Evolutionary conservation across 2,888 invertebrate genomes (phyloP).

Genomic region (Dryomyza anilis): DNA sequence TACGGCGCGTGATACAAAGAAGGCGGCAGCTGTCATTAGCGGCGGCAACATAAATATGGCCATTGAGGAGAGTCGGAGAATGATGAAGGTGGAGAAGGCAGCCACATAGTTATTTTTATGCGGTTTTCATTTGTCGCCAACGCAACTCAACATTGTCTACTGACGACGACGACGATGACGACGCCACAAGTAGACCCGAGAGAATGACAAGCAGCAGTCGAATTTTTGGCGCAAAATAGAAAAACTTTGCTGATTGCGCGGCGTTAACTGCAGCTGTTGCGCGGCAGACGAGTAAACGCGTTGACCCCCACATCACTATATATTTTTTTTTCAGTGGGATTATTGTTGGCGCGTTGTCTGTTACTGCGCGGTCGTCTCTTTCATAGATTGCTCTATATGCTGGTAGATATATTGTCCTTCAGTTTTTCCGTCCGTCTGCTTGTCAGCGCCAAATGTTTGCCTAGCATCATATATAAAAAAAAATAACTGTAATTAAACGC

Average conservation of each 20-base stretch:
- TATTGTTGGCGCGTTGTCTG: background rate
- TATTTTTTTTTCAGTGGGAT: background rate
- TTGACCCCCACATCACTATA: background rate
- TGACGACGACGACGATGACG: background rate
- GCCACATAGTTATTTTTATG: conserved; percentile 8
- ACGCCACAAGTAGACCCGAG: background rate
- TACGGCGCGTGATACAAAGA: too few species aligned
- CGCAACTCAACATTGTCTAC: too few species aligned
- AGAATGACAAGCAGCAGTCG: background rate
- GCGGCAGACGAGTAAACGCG: background rate
- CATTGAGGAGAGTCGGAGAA: too few species aligned
- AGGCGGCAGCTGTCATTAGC: too few species aligned
- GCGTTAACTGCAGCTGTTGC: conserved; percentile 52
- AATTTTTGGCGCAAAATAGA: conserved; percentile 47
- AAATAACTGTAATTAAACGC: conserved; percentile 8
- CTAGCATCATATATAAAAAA: background rate
- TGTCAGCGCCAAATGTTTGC: background rate
- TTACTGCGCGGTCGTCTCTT: background rate
- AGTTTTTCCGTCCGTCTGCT: background rate
- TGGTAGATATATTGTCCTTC: background rate
- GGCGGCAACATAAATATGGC: too few species aligned
- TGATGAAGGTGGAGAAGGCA: too few species aligned
- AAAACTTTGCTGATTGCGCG: conserved; percentile 56
- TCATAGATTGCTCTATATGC: background rate
- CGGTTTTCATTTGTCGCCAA: conserved; percentile 4